Base-by-base conservation (phyloP, 2,113 vertebrate species). In the Megaceryle torquata region DNA sequence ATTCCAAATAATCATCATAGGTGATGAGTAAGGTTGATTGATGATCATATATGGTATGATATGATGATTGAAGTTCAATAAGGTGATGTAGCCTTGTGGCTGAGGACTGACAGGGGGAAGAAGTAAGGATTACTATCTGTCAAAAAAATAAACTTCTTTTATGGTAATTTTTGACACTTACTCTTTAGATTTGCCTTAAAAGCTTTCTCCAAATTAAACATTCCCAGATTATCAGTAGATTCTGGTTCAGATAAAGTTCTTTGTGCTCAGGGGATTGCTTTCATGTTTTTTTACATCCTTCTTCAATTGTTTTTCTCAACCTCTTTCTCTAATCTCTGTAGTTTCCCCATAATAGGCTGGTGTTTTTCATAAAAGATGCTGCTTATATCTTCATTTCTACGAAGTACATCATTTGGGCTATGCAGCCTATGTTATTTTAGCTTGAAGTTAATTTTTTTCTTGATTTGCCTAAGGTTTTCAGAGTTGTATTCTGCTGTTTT, bases 281-380 rank as follows among this genome's bases (percentile, higher is more conserved):
- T 85, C 48, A 35, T 65, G 12, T 81, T 95, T 89, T 82, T 44
- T 78, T 85, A 94, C 63, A 90, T 92, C n/a, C 61, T 89, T 77
- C 28, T 53, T 95, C 51, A 77, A 28, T 87, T 97, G 84, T 94
- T 97, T 97, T 95, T 94, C 82, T 95, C 79, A 90, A 69, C 41
- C 19, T 33, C 29, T 71, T 79, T 46, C 18, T 81, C n/a, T 85
- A 51, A 18, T 69, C 48, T 95, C 48, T 50, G 35, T 81, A 90
- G 77, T 93, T 96, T 97, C 91, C 92, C 48, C 94, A 91, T 76
- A 91, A 90, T 82, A 94, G 76, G 43, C 81, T 93, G n/a, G 54
- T 76, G 57, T 61, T 94, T 93, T 93, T 78, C 48, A 51, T 90
- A 72, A 88, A 95, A 53, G 54, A 37, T 50, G 22, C 29, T 29